These are phyloP conservation scores for Embiotoca jacksoni DNA, from an alignment of 2,113 vertebrate species.

Conservation along the genomic window DNA sequence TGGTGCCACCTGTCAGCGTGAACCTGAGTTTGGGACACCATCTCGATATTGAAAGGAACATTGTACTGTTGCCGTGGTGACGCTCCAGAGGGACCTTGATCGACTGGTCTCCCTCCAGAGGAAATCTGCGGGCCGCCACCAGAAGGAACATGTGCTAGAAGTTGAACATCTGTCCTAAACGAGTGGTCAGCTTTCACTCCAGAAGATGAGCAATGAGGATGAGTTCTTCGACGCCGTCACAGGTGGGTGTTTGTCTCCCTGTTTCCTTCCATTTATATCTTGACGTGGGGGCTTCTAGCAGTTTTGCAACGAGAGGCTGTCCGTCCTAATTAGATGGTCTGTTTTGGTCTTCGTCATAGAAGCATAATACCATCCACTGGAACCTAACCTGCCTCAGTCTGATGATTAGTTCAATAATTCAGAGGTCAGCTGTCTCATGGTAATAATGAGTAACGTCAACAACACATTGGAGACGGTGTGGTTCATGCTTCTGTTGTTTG, in stretches of 20 bases:
- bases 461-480: background rate
- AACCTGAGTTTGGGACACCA: slow-evolving; percentile 2
- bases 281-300: background rate
- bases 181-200: slow-evolving; percentile 59
- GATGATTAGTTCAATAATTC: slow-evolving; percentile 77
- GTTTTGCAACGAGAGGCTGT: background rate
- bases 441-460: slow-evolving; percentile 18
- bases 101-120: slow-evolving; percentile 37
- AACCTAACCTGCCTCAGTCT: slow-evolving; percentile 53
- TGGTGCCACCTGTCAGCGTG: background rate
- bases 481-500: background rate
- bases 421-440: slow-evolving; percentile 31
- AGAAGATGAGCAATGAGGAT: slow-evolving; percentile 95
- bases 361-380: slow-evolving; percentile 13
- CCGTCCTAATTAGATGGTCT: background rate
- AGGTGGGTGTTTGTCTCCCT: slow-evolving; percentile 77
- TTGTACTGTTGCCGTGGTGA: slow-evolving; percentile 30
- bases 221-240: slow-evolving; percentile 98
- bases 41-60: slow-evolving; percentile 13
- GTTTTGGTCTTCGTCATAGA: slow-evolving; percentile 17
- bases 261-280: background rate
- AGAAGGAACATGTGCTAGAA: slow-evolving; percentile 82
- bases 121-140: slow-evolving; percentile 34
- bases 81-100: slow-evolving; percentile 20
- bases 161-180: slow-evolving; percentile 49